Conservation (phyloP, 2,888 invertebrate species). For the Morpho achilles region DNA sequence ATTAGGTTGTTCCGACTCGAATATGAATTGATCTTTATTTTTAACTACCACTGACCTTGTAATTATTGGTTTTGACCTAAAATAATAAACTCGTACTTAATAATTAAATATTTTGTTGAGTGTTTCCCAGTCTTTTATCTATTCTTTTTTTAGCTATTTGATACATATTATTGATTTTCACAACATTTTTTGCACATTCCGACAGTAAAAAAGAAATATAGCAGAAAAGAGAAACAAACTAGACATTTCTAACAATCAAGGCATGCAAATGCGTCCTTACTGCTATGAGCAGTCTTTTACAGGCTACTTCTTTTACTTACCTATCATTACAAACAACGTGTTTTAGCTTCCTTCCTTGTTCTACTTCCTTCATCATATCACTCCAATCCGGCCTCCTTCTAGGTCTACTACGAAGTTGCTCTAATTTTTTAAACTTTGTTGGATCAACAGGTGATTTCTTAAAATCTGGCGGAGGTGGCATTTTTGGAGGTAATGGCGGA, state of each 20-base stretch:
- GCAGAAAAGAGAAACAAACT: too few relatives aligned
- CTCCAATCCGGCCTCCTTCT: slow-evolving; percentile 93
- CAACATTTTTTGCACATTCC: too few relatives aligned
- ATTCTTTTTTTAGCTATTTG: too few relatives aligned
- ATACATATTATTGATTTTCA: too few relatives aligned
- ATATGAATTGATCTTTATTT: slow-evolving; percentile 89
- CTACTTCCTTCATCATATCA: slow-evolving; percentile 95
- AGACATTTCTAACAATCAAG: too few relatives aligned
- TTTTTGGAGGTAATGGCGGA: slow-evolving; percentile 85
- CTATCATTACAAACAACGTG: slow-evolving; percentile 93
- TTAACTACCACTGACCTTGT: slow-evolving; percentile 80
- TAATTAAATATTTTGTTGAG: neutral
- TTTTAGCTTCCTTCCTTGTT: slow-evolving; percentile 86
- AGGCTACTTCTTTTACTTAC: slow-evolving; percentile 38
- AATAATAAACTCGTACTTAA: slow-evolving; percentile 27
- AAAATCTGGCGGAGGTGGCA: slow-evolving; percentile 80
- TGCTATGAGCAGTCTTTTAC: too few relatives aligned
- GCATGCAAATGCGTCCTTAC: too few relatives aligned
- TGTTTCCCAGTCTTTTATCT: too few relatives aligned
- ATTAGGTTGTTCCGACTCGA: slow-evolving; percentile 90
- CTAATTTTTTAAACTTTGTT: slow-evolving; percentile 82
- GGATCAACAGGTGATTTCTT: slow-evolving; percentile 80
- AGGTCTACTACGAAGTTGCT: slow-evolving; percentile 86
- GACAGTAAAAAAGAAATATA: too few relatives aligned
- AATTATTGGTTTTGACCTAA: slow-evolving; percentile 81